A percentile compares a stretch with the other conserved stretches of the same genome.
Evolutionary conservation across 2,113 vertebrate species (phyloP).

Genomic region (Phainopepla nitens): DNA sequence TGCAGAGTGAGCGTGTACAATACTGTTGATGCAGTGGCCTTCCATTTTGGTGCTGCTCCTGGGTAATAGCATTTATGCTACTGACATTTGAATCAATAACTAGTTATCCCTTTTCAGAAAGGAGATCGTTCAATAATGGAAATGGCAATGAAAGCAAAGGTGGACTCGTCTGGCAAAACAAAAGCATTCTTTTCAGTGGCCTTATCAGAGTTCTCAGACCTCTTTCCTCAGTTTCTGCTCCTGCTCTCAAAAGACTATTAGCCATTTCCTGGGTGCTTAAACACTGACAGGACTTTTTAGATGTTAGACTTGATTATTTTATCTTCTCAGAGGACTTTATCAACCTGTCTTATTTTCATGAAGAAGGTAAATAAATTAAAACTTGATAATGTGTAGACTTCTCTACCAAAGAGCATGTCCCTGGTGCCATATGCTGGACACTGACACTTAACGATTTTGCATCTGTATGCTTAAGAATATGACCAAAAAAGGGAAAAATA

Average conservation of each 20-base stretch:
- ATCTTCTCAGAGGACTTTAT: neutral
- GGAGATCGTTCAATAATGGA: constrained; percentile 21
- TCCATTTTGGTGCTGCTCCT: neutral
- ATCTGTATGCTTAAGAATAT: neutral
- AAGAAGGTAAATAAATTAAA: neutral
- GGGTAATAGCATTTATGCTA: constrained; percentile 20
- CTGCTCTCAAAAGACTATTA: neutral
- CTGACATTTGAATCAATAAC: constrained; percentile 49
- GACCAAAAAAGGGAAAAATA: neutral
- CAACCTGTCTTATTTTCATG: neutral
- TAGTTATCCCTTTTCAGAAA: constrained; percentile 29
- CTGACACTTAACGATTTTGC: fast-evolving
- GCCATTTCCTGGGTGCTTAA: neutral
- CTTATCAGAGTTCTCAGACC: neutral
- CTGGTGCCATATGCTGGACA: neutral
- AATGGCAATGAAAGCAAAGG: constrained; percentile 21
- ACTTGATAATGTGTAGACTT: neutral
- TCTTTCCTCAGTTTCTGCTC: neutral
- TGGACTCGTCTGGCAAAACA: neutral
- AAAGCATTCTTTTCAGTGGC: neutral
- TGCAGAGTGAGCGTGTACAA: neutral
- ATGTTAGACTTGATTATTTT: neutral
- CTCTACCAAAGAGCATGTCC: neutral
- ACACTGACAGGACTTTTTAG: neutral
- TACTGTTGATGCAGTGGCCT: neutral